Evolutionary conservation across 2,797 vertebrate genomes (phyloP), one percentile per base, ranked within the genome.

Genomic region (Synanceia verrucosa): DNA sequence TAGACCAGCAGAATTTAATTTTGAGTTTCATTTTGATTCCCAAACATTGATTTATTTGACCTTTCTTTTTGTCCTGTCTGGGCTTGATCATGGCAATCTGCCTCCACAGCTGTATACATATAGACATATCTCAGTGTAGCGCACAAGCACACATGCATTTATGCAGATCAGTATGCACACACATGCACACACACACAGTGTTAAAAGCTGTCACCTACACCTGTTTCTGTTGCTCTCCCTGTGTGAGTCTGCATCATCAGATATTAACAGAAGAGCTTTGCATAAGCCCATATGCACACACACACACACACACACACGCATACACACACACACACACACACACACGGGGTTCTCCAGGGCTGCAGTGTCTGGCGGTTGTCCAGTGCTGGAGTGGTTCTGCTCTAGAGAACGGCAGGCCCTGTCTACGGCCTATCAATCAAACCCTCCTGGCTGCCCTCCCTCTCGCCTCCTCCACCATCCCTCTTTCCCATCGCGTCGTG

Each of bases 401-500:
- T 87, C 83, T 75, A 66, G 80, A 88, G 86, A 86, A 82, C 67
- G 63, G 69, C 79, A 53, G 73, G 63, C 68, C 81, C 78, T 81
- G 83, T 89, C 87, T 76, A 61, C 73, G 83, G 66, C 77, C 82
- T 86, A 86, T 90, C 90, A 90, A 89, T 91, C 88, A 90, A 86
- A 74, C 55, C 68, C 79, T 70, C 60, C 69, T 6, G 3, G 60
- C 63, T 70, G 23, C 37, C 50, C 47, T 57, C 56, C 52, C 53
- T 39, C 26, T 61, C 28, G 28, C 29, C 9, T 37, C 58, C 47
- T 60, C 74, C 60, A 10, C 43, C 59, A 29, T 53, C 60, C 47
- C 63, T 65, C 29, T 39, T 48, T 73, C 69, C 61, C 64, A 46
- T 55, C n/a, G 24, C 59, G 51, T 51, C 5, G 11, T 14, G 59